Evolutionary conservation across 2,888 invertebrate genomes (phyloP), one percentile per base, ranked within the genome.

Genomic region (Bruchidius siliquastri): DNA sequence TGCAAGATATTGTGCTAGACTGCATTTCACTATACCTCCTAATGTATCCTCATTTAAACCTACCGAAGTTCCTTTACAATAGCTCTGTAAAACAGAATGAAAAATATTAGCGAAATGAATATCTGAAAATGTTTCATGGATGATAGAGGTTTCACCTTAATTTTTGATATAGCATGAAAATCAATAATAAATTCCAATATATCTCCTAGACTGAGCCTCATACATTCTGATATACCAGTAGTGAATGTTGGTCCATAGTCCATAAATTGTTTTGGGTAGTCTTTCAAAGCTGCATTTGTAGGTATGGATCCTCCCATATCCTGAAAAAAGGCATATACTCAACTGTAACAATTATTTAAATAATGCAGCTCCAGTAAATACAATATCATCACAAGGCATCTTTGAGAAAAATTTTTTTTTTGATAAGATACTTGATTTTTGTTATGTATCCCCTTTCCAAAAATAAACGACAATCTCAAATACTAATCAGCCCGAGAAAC

Each of bases 21-120:
- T 97, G 68, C 98, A 97, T 87, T 99, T 99, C 72, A 99, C 90
- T 71, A 97, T 95, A 0, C 98, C 98, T 0, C 99, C 99, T 26
- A 99, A 88, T 0, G 98, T 98, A 86, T 99, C 98, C 86, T 98
- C 98, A 85, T 97, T 96, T 75, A 97, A 87, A 74, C 96, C 88
- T 76, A 90, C 88, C 22, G 87, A 85, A 72, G 88, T 87, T 3
- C 92, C 92, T 86, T 93, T 93, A 82, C 90, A 90, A 82, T 92
- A 92, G 81, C 91, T 92, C 92, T 93, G 79, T 76, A 85, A 84
- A 13, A 21, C 20, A 32, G 22, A 70, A 69, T 13, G 6, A 49
- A 8, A 49, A 18, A 4, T 1, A 49, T 8, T 13, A 49, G 3
- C 13, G 49, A 49, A 26, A 26, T 4, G 8, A 26, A 26, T 26